A percentile compares a stretch with the other conserved stretches of the same genome.
phyloP scores from a whole-genome alignment of 1,140 invertebrate genomes.

The Caerostris darwini region DNA sequence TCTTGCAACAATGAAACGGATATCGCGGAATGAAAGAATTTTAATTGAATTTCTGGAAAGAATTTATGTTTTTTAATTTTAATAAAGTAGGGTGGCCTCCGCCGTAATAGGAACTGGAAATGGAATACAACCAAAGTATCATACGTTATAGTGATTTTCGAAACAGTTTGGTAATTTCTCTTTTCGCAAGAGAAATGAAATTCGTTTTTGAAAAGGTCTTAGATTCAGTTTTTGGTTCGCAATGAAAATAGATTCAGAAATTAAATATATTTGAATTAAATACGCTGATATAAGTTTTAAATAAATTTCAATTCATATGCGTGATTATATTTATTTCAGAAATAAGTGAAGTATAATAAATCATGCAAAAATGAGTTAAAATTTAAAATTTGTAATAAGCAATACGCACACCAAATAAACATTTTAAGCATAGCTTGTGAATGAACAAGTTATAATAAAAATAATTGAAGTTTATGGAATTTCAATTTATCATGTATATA shows the following conservation, averaged over 20 bases:
- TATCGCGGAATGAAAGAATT: constrained; percentile 26
- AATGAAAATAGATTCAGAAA: neutral
- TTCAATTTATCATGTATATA: too few relatives aligned
- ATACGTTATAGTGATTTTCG: neutral
- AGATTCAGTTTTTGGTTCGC: neutral
- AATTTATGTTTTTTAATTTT: constrained; percentile 45
- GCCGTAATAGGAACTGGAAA: neutral
- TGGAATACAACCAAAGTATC: neutral
- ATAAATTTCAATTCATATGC: too few relatives aligned
- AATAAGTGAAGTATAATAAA: too few relatives aligned
- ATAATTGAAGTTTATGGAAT: too few relatives aligned
- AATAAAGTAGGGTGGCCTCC: neutral
- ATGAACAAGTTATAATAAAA: too few relatives aligned
- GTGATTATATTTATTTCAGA: too few relatives aligned
- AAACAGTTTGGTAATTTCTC: neutral
- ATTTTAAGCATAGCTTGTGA: too few relatives aligned
- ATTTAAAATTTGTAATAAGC: too few relatives aligned
- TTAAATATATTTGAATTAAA: neutral
- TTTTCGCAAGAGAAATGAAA: neutral
- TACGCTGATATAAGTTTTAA: too few relatives aligned
- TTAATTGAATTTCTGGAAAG: constrained; percentile 58
- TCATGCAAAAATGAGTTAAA: too few relatives aligned
- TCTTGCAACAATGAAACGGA: neutral
- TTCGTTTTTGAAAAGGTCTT: neutral
- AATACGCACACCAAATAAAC: too few relatives aligned